phyloP scores from a whole-genome alignment of 2,797 vertebrate genomes.

The Rhinichthys osculus region DNA sequence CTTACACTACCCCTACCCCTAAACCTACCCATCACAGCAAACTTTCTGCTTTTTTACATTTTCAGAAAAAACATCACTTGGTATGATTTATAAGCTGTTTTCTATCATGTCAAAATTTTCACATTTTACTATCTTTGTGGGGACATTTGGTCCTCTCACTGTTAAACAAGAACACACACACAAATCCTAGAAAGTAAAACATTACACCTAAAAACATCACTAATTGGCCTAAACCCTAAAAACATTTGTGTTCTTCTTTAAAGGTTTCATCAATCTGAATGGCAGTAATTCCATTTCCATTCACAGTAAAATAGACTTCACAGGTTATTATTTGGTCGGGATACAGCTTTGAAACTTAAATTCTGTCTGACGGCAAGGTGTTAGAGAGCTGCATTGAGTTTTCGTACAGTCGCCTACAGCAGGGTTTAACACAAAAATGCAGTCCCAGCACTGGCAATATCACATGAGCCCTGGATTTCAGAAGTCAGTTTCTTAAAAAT shows the following conservation, averaged over 20 bases:
- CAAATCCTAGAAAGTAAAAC: not conserved
- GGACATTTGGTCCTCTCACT: too few species aligned
- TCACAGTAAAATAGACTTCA: not conserved
- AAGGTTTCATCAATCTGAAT: not conserved
- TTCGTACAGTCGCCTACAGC: conserved; percentile 39
- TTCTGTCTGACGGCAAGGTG: conserved; percentile 13
- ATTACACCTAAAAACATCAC: not conserved
- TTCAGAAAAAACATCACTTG: too few species aligned
- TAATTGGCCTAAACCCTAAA: not conserved
- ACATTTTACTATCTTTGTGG: too few species aligned
- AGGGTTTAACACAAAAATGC: conserved; percentile 41
- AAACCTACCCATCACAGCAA: too few species aligned
- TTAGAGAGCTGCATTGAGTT: conserved; percentile 21
- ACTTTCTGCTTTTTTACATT: too few species aligned
- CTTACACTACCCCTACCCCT: too few species aligned
- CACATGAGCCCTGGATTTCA: conserved; percentile 38
- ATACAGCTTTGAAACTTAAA: conserved; percentile 18
- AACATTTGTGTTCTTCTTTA: not conserved
- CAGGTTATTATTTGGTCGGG: not conserved
- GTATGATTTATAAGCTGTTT: too few species aligned
- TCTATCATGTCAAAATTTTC: too few species aligned
- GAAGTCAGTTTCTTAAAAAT: conserved; percentile 26
- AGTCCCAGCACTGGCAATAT: conserved; percentile 25
- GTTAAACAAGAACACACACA: too few species aligned
- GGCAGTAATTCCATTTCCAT: not conserved